phyloP scores from a whole-genome alignment of 2,888 invertebrate genomes.

The Eupithecia exiguata region DNA sequence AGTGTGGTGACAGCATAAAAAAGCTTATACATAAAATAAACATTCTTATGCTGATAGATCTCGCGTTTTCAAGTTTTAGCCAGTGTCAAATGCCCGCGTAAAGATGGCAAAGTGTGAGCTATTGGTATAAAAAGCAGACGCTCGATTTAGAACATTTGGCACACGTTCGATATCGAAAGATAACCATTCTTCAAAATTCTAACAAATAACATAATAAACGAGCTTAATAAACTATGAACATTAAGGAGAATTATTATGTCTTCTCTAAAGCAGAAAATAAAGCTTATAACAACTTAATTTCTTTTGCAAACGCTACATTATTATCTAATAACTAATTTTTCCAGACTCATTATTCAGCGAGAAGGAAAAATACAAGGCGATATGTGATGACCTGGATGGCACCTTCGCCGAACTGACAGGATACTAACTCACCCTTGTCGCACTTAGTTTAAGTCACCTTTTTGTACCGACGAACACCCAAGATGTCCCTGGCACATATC shows the following conservation, averaged over 20 bases:
- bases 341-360: conserved; percentile 92
- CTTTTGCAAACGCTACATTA: conserved; percentile 46
- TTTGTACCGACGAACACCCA: conserved; percentile 51
- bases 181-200: conserved; percentile 10
- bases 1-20: not conserved
- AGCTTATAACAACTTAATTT: conserved; percentile 34
- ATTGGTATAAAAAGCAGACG: not conserved
- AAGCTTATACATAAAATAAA: not conserved
- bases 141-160: not conserved
- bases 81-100: not conserved
- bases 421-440: conserved; percentile 88
- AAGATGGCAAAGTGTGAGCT: not conserved
- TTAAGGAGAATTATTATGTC: conserved; percentile 61
- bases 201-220: conserved; percentile 1
- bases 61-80: not conserved
- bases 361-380: conserved; percentile 98
- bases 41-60: not conserved
- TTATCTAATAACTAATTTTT: conserved; percentile 80
- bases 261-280: not conserved
- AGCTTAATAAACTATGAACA: conserved; percentile 43
- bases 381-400: conserved; percentile 98
- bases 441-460: conserved; percentile 72
- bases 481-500: conserved; percentile 8
- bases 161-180: not conserved
- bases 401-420: conserved; percentile 98